Conservation (phyloP, 2,888 invertebrate genomes). For the Lasioglossum lativentre region DNA sequence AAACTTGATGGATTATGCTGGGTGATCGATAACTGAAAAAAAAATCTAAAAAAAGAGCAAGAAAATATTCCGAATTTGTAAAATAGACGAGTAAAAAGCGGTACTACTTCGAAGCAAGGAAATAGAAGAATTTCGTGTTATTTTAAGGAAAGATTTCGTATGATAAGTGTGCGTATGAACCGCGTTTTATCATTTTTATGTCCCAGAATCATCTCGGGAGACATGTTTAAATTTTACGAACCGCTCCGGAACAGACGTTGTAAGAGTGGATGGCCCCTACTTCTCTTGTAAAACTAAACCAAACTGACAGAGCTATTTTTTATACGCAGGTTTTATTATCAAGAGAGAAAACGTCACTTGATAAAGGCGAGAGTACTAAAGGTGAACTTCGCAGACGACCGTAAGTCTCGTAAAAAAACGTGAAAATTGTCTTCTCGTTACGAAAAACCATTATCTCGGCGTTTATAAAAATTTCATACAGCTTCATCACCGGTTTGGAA, state of each 20-base stretch:
- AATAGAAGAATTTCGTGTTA: background rate
- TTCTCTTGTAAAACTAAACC: constrained; percentile 18
- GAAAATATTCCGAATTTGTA: background rate
- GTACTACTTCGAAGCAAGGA: background rate
- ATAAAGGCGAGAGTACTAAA: background rate
- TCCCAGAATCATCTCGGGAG: constrained; percentile 8
- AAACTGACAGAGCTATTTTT: constrained; percentile 13
- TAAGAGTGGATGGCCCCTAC: background rate
- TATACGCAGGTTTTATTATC: background rate
- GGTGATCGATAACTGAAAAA: background rate
- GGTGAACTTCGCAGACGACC: background rate
- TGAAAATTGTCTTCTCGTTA: background rate
- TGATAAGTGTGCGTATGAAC: background rate
- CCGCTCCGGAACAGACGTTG: constrained; percentile 12
- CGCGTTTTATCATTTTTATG: background rate
- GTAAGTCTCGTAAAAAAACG: background rate
- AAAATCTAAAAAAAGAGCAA: no score
- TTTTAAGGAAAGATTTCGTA: background rate
- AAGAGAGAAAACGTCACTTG: background rate
- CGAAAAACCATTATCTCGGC: background rate
- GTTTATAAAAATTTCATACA: background rate
- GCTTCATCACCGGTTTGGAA: background rate
- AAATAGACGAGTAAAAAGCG: background rate
- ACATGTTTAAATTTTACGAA: constrained; percentile 17
- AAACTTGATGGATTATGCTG: background rate